Percentiles rank a stretch among this genome's conserved stretches.
Evolutionary conservation across 2,113 vertebrate genomes (phyloP).

Genomic region (Uria aalge): DNA sequence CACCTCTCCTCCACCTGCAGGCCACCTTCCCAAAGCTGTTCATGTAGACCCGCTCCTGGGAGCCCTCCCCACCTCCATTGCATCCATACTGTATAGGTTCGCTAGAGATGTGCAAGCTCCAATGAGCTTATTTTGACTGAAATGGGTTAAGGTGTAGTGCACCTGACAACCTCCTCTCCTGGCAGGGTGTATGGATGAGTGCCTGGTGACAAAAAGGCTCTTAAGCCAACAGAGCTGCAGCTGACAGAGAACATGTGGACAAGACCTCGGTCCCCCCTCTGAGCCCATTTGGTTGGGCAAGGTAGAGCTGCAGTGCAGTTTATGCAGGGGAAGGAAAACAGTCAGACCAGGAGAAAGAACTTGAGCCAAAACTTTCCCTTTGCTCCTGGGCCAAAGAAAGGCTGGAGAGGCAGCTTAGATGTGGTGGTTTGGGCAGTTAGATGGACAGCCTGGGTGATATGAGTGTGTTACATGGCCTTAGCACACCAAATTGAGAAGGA

Average conservation of each 20-base stretch:
- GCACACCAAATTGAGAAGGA: background rate
- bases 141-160: background rate
- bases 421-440: background rate
- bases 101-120: background rate
- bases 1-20: background rate
- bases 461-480: background rate
- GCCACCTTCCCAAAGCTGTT: background rate
- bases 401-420: background rate
- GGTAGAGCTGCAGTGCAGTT: background rate
- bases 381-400: background rate
- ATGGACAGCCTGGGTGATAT: background rate
- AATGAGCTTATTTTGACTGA: background rate
- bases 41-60: accelerated
- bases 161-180: background rate
- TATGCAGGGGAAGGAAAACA: background rate
- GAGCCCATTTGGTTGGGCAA: background rate
- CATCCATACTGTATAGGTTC: background rate
- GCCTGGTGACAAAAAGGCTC: background rate
- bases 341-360: background rate
- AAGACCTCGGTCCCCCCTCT: background rate
- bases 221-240: constrained; percentile 18
- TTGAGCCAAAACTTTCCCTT: constrained; percentile 4
- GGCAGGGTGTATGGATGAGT: background rate
- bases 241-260: background rate
- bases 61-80: background rate